phyloP scores from a whole-genome alignment of 2,888 invertebrate species.

The Entomobrya multifasciata region DNA sequence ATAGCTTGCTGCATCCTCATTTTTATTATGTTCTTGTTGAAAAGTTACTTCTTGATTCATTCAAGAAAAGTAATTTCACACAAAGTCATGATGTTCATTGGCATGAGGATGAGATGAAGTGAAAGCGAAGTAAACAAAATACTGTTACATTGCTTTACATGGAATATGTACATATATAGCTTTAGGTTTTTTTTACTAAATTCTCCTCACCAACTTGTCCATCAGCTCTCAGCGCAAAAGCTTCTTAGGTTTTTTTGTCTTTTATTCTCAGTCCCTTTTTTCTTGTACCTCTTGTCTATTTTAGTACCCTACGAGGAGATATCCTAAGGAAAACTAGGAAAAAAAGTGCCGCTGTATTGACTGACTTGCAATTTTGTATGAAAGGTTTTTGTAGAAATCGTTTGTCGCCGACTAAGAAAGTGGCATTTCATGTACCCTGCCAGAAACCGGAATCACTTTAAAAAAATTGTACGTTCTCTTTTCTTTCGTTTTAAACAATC shows the following conservation, averaged over 20 bases:
- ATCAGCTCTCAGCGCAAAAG: background rate
- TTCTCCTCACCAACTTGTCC: constrained; percentile 16
- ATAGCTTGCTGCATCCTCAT: too few relatives aligned
- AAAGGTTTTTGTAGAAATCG: constrained; percentile 3
- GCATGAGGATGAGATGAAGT: background rate
- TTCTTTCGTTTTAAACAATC: constrained; percentile 19
- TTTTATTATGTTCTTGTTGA: too few relatives aligned
- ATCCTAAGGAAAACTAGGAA: background rate
- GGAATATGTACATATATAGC: background rate
- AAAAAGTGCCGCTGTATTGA: background rate
- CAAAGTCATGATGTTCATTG: background rate
- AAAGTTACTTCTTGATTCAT: too few relatives aligned
- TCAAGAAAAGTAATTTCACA: too few relatives aligned
- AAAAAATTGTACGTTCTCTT: constrained; percentile 18
- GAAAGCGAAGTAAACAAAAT: background rate
- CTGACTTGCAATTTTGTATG: background rate
- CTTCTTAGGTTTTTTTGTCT: background rate
- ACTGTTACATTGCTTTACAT: background rate
- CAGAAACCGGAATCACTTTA: constrained; percentile 59
- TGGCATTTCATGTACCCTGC: constrained; percentile 67
- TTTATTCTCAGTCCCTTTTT: constrained; percentile 2
- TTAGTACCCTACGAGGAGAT: constrained; percentile 14
- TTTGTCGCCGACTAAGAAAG: constrained; percentile 51
- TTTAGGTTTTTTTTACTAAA: too few relatives aligned
- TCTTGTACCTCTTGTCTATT: background rate